A percentile compares a stretch with the other conserved stretches of the same genome.
Conservation (phyloP, 2,888 invertebrate species). For the Tenthredo distinguenda region DNA sequence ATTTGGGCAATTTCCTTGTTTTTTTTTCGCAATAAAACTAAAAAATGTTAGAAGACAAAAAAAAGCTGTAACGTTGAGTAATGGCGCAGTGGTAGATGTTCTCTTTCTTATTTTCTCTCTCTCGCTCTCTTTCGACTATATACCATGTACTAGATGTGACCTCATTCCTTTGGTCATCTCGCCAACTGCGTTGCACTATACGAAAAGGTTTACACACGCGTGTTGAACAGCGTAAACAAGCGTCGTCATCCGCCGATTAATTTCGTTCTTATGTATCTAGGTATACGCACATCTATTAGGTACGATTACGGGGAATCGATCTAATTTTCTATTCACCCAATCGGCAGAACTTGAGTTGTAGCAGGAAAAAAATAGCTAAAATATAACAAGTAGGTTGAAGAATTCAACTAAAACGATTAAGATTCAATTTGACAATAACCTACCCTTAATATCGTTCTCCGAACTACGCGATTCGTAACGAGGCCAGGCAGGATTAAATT, state of each 20-base stretch:
- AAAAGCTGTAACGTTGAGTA: background rate
- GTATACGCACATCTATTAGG: background rate
- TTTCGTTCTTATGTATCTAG: background rate
- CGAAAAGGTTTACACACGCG: slow-evolving; percentile 11
- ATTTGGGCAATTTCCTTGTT: background rate
- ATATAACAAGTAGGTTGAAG: background rate
- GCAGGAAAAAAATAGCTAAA: background rate
- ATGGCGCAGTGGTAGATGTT: background rate
- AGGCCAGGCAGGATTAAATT: background rate
- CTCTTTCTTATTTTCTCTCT: background rate
- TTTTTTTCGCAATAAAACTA: background rate
- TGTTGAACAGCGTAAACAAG: slow-evolving; percentile 26
- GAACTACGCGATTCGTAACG: background rate
- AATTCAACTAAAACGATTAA: background rate
- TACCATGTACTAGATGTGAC: slow-evolving; percentile 12
- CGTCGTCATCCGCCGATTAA: slow-evolving; percentile 37
- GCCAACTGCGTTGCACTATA: slow-evolving; percentile 46
- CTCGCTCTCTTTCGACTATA: background rate
- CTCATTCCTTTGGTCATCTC: slow-evolving; percentile 38
- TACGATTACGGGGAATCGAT: background rate
- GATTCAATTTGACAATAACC: background rate
- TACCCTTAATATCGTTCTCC: background rate
- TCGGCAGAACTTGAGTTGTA: background rate
- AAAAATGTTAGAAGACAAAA: background rate
- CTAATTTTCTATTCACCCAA: background rate